phyloP scores from a whole-genome alignment of 1,140 invertebrate species.

The Panagrolaimus sp. region DNA sequence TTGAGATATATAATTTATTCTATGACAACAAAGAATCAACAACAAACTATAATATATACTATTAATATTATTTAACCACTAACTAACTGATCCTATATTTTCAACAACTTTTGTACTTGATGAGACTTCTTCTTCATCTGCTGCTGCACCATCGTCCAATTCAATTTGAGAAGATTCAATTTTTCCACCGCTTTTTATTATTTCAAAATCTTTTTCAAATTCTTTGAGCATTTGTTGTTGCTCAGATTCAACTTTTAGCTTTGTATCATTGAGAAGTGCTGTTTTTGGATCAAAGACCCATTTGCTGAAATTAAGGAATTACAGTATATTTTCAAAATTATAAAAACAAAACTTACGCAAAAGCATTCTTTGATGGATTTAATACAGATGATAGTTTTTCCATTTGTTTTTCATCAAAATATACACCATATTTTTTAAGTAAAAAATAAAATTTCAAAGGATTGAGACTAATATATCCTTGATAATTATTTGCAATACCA shows the following conservation, averaged over 20 bases:
- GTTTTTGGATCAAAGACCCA: conserved; percentile 1
- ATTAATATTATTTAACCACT: too few relatives aligned
- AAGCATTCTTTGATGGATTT: background rate
- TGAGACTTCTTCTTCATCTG: too few relatives aligned
- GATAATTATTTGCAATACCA: conserved; percentile 10
- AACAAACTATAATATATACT: too few relatives aligned
- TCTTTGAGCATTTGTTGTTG: background rate
- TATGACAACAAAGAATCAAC: too few relatives aligned
- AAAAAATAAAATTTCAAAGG: conserved; percentile 17
- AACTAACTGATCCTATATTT: too few relatives aligned
- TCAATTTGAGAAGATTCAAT: too few relatives aligned
- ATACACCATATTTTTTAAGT: conserved; percentile 20
- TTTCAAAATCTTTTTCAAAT: background rate
- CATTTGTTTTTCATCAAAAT: background rate
- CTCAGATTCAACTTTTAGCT: too few relatives aligned
- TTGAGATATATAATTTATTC: too few relatives aligned
- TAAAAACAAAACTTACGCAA: background rate
- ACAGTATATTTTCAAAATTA: background rate
- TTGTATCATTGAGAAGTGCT: background rate
- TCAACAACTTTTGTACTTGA: too few relatives aligned
- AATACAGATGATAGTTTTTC: background rate
- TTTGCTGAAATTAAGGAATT: conserved; percentile 3
- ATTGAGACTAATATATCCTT: background rate
- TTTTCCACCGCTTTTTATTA: too few relatives aligned
- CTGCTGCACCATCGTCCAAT: too few relatives aligned